Evolutionary conservation across 2,888 invertebrate genomes (phyloP).

Genomic region (Morinoia aosen): DNA sequence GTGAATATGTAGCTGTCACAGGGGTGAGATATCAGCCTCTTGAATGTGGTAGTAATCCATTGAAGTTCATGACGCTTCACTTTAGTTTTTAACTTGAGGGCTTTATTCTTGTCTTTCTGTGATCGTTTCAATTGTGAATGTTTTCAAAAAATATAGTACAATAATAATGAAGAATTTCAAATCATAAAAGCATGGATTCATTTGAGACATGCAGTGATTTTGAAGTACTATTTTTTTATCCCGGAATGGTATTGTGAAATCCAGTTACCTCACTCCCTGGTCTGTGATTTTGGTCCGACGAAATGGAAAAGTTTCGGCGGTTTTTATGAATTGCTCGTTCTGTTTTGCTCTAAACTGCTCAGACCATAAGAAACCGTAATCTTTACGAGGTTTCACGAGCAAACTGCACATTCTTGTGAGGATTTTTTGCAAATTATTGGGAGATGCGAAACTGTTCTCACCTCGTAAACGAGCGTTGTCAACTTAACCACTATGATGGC

Average conservation of each 20-base stretch:
- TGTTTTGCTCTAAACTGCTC: background rate
- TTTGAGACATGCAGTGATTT: background rate
- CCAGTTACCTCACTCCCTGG: background rate
- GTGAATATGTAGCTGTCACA: background rate
- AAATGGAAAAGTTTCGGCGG: background rate
- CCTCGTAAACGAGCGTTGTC: background rate
- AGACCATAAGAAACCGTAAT: background rate
- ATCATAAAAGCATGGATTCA: background rate
- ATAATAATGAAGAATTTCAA: background rate
- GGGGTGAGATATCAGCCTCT: background rate
- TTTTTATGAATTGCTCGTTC: background rate
- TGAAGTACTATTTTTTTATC: background rate
- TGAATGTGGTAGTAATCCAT: background rate
- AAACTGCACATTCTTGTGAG: background rate
- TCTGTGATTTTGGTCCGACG: background rate
- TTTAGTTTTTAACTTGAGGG: background rate
- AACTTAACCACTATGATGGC: background rate
- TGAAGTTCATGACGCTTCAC: background rate
- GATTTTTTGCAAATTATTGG: background rate
- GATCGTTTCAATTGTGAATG: background rate
- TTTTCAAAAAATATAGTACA: background rate
- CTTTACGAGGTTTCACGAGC: background rate
- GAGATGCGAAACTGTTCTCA: background rate
- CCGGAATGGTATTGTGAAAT: background rate
- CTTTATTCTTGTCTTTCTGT: background rate